These are phyloP conservation scores for Melikaiella ostensackeni DNA, from an alignment of 2,888 invertebrate genomes.

Conservation along the genomic window DNA sequence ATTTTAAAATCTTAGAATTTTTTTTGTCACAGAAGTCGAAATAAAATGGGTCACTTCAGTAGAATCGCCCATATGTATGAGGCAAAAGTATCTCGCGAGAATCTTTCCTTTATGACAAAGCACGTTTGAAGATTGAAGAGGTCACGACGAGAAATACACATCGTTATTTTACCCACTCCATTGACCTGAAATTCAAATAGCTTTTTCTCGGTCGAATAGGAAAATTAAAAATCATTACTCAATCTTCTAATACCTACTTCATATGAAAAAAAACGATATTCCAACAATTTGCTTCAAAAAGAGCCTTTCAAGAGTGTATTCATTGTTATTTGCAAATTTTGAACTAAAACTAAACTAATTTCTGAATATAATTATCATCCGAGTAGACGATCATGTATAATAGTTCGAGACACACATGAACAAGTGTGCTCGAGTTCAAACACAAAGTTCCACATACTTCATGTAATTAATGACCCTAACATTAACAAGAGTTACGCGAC, in stretches of 20 bases:
- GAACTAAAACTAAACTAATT: neutral
- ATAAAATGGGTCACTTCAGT: no score
- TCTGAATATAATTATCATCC: neutral
- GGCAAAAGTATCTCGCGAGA: neutral
- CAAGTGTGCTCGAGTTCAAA: slow-evolving; percentile 28
- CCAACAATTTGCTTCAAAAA: neutral
- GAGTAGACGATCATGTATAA: slow-evolving; percentile 14
- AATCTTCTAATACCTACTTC: neutral
- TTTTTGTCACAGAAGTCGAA: no score
- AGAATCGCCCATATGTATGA: no score
- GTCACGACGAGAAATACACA: neutral
- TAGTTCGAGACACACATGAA: slow-evolving; percentile 24
- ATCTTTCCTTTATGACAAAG: neutral
- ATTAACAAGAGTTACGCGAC: slow-evolving; percentile 29
- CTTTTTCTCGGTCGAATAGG: neutral
- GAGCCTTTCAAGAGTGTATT: neutral
- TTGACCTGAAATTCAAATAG: neutral
- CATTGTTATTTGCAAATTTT: neutral
- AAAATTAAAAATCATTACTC: neutral
- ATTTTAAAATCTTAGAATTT: no score
- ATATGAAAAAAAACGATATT: neutral
- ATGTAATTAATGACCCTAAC: slow-evolving; percentile 32
- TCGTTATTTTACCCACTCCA: neutral
- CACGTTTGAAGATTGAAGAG: no score
- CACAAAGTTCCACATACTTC: slow-evolving; percentile 36